These are phyloP conservation scores for Aporrectodea caliginosa DNA, from an alignment of 1,140 invertebrate genomes.

Conservation along the genomic window DNA sequence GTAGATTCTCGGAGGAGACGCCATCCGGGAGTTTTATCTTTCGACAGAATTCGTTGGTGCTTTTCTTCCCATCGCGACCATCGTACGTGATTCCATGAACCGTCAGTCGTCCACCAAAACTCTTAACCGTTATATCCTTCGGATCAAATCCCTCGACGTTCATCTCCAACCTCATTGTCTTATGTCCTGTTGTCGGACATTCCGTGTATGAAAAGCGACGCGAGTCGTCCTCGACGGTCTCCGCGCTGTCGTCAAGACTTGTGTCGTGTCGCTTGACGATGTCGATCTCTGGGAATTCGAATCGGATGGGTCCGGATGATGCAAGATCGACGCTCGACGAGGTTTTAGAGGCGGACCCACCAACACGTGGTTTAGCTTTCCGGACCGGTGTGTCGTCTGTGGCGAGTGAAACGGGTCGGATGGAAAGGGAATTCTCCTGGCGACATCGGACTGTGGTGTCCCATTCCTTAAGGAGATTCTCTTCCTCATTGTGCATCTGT, in stretches of 20 bases:
- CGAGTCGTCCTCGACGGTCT: neutral
- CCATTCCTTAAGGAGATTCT: neutral
- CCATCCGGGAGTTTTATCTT: slow-evolving; percentile 23
- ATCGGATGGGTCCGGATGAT: neutral
- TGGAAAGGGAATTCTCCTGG: neutral
- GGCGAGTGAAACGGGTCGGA: neutral
- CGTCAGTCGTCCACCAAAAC: slow-evolving; percentile 15
- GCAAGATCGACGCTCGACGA: neutral
- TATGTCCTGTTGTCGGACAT: slow-evolving; percentile 20
- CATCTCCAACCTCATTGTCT: slow-evolving; percentile 20
- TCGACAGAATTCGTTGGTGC: slow-evolving; percentile 26
- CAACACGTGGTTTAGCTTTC: neutral
- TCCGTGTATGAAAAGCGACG: neutral
- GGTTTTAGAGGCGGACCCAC: neutral
- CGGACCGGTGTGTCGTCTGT: neutral
- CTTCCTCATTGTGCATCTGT: neutral
- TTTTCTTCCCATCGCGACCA: slow-evolving; percentile 1
- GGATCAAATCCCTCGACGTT: slow-evolving; percentile 29
- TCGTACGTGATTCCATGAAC: slow-evolving; percentile 20
- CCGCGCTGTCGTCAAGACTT: neutral
- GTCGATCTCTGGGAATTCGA: neutral
- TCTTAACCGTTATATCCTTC: slow-evolving; percentile 29
- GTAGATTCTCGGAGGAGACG: slow-evolving; percentile 4
- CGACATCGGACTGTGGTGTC: neutral
- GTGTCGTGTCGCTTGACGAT: neutral